Conservation (phyloP, 64 coral and sea anemone genomes). For the Pocillopora damicornis region DNA sequence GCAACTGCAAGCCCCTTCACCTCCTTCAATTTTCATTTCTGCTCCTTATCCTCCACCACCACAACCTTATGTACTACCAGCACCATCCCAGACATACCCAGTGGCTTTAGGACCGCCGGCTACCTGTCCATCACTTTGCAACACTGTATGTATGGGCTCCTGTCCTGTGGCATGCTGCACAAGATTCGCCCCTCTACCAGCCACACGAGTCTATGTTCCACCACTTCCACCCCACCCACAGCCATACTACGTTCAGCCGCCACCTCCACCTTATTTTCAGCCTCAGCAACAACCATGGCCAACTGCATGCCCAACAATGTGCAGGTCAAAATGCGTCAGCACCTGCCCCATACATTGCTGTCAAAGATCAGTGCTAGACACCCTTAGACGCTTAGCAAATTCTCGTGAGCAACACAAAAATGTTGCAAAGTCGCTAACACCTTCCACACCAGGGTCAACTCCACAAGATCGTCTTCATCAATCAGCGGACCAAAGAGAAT, state of each 20-base stretch:
- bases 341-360: slow-evolving; percentile 50
- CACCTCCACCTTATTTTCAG: neutral
- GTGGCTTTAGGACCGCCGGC: neutral
- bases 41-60: slow-evolving; percentile 26
- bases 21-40: neutral
- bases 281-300: slow-evolving; percentile 21
- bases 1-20: neutral
- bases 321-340: slow-evolving; percentile 1
- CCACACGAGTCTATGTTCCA: slow-evolving; percentile 1
- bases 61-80: slow-evolving; percentile 13
- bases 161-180: slow-evolving; percentile 54
- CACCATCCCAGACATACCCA: slow-evolving; percentile 23
- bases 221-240: neutral
- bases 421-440: slow-evolving; percentile 18
- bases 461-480: neutral
- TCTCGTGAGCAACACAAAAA: neutral
- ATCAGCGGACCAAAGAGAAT: slow-evolving; percentile 6
- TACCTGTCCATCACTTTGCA: slow-evolving; percentile 46
- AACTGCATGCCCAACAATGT: slow-evolving; percentile 2
- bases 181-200: neutral
- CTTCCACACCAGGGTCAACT: neutral
- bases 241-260: neutral
- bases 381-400: neutral
- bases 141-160: slow-evolving; percentile 34
- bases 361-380: neutral